phyloP scores from a whole-genome alignment of 2,113 vertebrate genomes.

The Formicarius rufipectus region DNA sequence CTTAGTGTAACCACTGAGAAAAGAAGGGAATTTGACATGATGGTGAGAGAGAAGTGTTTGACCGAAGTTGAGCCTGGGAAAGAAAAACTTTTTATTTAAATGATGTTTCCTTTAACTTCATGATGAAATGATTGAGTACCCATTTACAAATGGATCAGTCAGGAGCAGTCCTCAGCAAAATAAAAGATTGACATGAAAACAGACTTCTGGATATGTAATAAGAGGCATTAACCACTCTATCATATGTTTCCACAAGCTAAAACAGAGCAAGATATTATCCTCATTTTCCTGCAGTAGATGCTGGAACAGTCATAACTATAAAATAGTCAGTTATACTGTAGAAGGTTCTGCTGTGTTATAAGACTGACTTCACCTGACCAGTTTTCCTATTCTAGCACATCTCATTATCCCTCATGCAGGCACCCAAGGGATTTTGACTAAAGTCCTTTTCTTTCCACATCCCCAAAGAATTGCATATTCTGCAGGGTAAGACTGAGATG shows the following conservation, averaged over 20 bases:
- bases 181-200: background rate
- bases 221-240: background rate
- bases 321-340: background rate
- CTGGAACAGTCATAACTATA: background rate
- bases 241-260: background rate
- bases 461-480: background rate
- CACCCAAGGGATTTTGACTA: background rate
- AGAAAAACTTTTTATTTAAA: background rate
- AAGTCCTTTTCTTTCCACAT: background rate
- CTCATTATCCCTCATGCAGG: background rate
- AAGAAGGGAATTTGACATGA: background rate
- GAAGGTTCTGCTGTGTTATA: background rate
- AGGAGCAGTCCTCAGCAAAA: background rate
- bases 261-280: background rate
- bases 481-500: background rate
- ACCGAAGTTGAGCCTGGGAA: background rate
- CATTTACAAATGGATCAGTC: background rate
- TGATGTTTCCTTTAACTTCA: background rate
- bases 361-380: background rate
- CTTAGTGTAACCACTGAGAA: accelerated
- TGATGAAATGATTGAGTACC: background rate
- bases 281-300: background rate
- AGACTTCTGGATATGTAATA: background rate
- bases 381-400: background rate
- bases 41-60: background rate